These are phyloP conservation scores for Sphecodes monilicornis DNA, from an alignment of 2,888 invertebrate genomes.

Conservation along the genomic window DNA sequence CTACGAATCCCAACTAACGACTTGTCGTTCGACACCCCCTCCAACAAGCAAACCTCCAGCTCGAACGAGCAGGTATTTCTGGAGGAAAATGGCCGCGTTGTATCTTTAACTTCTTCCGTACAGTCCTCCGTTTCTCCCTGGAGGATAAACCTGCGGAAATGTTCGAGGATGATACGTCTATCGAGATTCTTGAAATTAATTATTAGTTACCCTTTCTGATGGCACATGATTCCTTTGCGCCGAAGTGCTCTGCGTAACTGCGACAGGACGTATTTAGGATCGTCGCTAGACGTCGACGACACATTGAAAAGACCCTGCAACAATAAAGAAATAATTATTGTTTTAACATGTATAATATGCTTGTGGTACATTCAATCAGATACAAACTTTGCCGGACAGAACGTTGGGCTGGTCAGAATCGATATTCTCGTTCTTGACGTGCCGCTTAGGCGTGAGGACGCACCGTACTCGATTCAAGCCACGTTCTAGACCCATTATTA, in stretches of 20 bases:
- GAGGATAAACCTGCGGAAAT: slow-evolving; percentile 87
- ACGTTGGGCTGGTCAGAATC: slow-evolving; percentile 82
- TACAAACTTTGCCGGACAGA: slow-evolving; percentile 85
- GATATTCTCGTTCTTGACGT: slow-evolving; percentile 79
- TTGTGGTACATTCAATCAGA: not conserved
- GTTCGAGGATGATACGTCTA: not conserved
- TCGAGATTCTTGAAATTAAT: not conserved
- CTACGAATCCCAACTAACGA: slow-evolving; percentile 88
- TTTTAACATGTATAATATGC: not conserved
- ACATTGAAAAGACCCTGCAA: slow-evolving; percentile 89
- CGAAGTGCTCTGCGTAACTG: slow-evolving; percentile 87
- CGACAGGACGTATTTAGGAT: slow-evolving; percentile 88
- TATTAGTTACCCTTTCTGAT: slow-evolving; percentile 88
- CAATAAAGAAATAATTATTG: not conserved
- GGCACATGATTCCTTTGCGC: slow-evolving; percentile 88
- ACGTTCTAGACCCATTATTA: slow-evolving; percentile 89
- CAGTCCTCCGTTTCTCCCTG: slow-evolving; percentile 87
- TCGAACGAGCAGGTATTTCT: slow-evolving; percentile 87
- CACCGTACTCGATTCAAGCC: slow-evolving; percentile 88
- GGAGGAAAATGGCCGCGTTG: slow-evolving; percentile 73
- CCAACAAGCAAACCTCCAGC: slow-evolving; percentile 88
- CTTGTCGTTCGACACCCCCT: slow-evolving; percentile 81
- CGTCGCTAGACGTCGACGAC: slow-evolving; percentile 88
- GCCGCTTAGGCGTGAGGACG: slow-evolving; percentile 89
- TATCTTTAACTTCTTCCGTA: slow-evolving; percentile 68